A percentile compares a stretch with the other conserved stretches of the same genome.
phyloP scores from a whole-genome alignment of 2,888 invertebrate species.

The Chouioia cunea region DNA sequence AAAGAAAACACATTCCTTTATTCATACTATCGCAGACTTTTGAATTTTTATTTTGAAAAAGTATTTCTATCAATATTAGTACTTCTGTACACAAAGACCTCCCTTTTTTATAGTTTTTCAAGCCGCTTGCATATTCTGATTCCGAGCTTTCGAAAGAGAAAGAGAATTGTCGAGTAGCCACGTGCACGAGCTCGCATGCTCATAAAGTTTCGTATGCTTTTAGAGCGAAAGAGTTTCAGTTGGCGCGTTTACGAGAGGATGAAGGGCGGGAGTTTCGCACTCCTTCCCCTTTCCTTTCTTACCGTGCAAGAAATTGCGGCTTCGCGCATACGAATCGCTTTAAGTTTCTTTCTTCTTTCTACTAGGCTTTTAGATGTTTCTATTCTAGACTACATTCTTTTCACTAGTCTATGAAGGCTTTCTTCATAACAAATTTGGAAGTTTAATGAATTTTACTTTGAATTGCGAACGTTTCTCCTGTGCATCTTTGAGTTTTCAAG shows the following conservation, averaged over 20 bases:
- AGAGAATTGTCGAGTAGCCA: background rate
- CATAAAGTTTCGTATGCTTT: conserved; percentile 42
- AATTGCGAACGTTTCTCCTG: too few species aligned
- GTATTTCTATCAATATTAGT: too few species aligned
- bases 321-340: conserved; percentile 39
- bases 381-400: conserved; percentile 9
- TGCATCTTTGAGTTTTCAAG: too few species aligned
- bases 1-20: too few species aligned
- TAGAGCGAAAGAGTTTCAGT: conserved; percentile 36
- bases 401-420: background rate
- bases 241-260: conserved; percentile 42
- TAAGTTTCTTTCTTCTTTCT: conserved; percentile 28
- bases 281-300: too few species aligned
- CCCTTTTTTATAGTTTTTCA: background rate
- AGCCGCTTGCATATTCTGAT: conserved; percentile 17
- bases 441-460: too few species aligned
- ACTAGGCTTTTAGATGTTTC: conserved; percentile 38
- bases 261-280: conserved; percentile 14
- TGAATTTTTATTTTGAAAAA: background rate
- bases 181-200: background rate
- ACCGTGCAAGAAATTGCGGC: conserved; percentile 39
- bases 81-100: too few species aligned
- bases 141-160: conserved; percentile 1
- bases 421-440: too few species aligned
- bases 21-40: background rate